Conservation (phyloP, 2,113 vertebrate species). For the Phocoena sinus region DNA sequence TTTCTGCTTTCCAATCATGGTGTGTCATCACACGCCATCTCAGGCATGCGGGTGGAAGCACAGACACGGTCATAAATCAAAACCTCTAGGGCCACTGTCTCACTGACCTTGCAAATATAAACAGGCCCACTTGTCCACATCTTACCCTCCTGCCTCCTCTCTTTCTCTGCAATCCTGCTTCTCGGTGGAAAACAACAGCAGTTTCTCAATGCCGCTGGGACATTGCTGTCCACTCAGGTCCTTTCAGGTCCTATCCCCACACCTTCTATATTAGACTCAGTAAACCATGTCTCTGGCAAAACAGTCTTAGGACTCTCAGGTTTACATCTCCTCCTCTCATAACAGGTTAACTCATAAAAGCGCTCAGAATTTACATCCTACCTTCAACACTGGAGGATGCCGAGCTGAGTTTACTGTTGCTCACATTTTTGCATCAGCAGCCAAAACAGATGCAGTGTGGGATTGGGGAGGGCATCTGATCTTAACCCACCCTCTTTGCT, state of each 20-base stretch:
- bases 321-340: not conserved
- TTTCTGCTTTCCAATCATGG: not conserved
- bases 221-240: not conserved
- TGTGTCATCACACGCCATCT: not conserved
- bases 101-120: constrained; percentile 20
- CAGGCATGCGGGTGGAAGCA: not conserved
- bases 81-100: not conserved
- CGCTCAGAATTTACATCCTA: not conserved
- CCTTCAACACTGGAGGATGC: too few relatives aligned
- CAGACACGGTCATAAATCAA: constrained; percentile 44
- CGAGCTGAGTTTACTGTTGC: not conserved
- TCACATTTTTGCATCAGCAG: not conserved
- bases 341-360: not conserved
- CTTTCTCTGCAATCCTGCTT: not conserved
- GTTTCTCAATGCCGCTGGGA: not conserved
- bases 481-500: not conserved
- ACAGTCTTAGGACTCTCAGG: not conserved
- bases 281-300: not conserved
- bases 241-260: not conserved
- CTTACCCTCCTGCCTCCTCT: not conserved
- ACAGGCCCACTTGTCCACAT: not conserved
- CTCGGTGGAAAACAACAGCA: not conserved
- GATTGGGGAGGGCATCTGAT: not conserved
- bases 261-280: not conserved
- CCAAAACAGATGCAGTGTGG: not conserved